phyloP scores from a whole-genome alignment of 2,113 vertebrate genomes.

The Hypomesus transpacificus region DNA sequence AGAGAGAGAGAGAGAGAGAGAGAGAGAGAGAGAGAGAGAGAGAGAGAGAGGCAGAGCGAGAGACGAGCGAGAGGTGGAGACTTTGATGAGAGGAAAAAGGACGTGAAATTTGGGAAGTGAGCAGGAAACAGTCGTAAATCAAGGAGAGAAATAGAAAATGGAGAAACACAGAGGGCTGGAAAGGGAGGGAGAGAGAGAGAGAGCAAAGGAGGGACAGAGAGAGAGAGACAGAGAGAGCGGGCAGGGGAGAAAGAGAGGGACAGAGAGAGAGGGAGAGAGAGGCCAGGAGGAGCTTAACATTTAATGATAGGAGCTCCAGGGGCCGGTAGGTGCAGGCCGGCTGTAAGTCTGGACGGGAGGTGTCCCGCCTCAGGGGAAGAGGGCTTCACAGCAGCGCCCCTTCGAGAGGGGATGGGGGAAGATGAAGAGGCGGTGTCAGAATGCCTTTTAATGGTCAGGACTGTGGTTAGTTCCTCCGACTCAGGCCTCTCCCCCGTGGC shows the following conservation, averaged over 20 bases:
- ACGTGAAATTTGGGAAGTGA: slow-evolving; percentile 6
- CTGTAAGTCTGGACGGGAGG: slow-evolving; percentile 22
- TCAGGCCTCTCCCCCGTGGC: slow-evolving; percentile 69
- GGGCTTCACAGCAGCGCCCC: slow-evolving; percentile 17
- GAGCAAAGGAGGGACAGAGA: neutral
- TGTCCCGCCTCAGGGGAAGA: slow-evolving; percentile 52
- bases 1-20: slow-evolving; percentile 12
- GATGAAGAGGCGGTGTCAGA: slow-evolving; percentile 75
- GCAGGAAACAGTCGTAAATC: neutral
- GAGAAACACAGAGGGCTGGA: neutral
- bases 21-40: neutral
- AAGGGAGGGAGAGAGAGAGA: slow-evolving; percentile 10
- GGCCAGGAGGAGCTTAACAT: slow-evolving; percentile 46
- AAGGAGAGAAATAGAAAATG: slow-evolving; percentile 2
- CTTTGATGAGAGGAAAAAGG: neutral
- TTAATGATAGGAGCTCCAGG: slow-evolving; percentile 33
- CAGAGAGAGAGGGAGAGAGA: neutral
- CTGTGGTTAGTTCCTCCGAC: slow-evolving; percentile 71
- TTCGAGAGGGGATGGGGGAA: slow-evolving; percentile 59
- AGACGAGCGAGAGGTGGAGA: slow-evolving; percentile 2
- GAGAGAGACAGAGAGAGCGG: slow-evolving; percentile 14
- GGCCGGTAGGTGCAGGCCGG: slow-evolving; percentile 16
- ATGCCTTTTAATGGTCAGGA: slow-evolving; percentile 78
- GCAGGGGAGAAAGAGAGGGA: slow-evolving; percentile 3
- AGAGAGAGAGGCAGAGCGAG: neutral